Evolutionary conservation across 1,140 invertebrate genomes (phyloP).

Genomic region (Drosophila sproati): DNA sequence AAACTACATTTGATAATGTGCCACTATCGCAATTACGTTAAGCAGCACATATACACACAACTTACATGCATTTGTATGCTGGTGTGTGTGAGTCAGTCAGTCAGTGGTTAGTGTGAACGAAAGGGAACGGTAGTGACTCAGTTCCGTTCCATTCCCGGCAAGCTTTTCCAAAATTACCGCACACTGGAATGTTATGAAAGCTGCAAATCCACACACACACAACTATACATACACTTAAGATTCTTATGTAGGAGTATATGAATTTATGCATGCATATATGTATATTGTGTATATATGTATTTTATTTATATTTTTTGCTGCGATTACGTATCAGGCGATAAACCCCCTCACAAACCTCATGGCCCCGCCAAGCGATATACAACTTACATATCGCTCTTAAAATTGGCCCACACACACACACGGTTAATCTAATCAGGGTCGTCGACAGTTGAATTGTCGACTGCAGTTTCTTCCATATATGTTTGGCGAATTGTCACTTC

Average conservation of each 20-base stretch:
- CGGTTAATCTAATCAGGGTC: slow-evolving; percentile 43
- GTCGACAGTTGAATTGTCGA: slow-evolving; percentile 11
- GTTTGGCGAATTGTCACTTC: slow-evolving; percentile 32
- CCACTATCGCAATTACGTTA: slow-evolving; percentile 33
- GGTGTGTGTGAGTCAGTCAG: slow-evolving; percentile 1
- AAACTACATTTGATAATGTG: slow-evolving; percentile 49
- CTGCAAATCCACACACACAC: slow-evolving; percentile 6
- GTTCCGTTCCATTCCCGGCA: slow-evolving; percentile 37
- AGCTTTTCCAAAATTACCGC: slow-evolving; percentile 61
- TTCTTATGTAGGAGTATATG: slow-evolving; percentile 23
- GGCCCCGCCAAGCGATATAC: slow-evolving; percentile 42
- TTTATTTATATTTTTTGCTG: slow-evolving; percentile 38
- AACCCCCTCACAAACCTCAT: slow-evolving; percentile 30
- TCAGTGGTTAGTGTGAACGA: slow-evolving; percentile 15
- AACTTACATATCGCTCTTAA: slow-evolving; percentile 69
- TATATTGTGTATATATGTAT: slow-evolving; percentile 2
- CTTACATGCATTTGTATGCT: not conserved
- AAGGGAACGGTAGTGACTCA: slow-evolving; percentile 44
- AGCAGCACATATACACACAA: slow-evolving; percentile 1
- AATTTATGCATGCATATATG: slow-evolving; percentile 5
- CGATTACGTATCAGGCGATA: slow-evolving; percentile 56
- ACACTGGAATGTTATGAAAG: slow-evolving; percentile 48
- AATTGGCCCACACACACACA: slow-evolving; percentile 59
- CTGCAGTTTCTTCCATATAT: slow-evolving; percentile 27
- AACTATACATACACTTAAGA: slow-evolving; percentile 1